phyloP scores from a whole-genome alignment of 1,140 invertebrate species.

The Drosophila dunni region DNA sequence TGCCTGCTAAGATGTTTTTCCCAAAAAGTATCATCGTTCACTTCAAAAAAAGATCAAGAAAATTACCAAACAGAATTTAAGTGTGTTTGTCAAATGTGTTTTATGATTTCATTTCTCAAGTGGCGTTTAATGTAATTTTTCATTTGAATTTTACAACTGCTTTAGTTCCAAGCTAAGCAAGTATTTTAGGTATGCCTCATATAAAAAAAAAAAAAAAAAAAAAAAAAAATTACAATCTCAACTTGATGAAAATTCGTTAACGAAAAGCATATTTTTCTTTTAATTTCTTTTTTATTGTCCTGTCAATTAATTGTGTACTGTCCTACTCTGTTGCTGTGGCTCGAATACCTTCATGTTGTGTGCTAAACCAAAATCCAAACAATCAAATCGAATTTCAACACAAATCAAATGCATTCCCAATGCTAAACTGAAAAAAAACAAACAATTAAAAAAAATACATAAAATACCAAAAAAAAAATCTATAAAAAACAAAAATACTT shows the following conservation, averaged over 20 bases:
- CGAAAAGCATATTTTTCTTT: constrained; percentile 83
- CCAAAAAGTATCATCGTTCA: constrained; percentile 30
- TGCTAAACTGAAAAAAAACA: constrained; percentile 53
- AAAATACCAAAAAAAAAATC: constrained; percentile 43
- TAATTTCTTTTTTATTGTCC: constrained; percentile 84
- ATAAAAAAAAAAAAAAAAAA: constrained; percentile 31
- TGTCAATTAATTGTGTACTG: constrained; percentile 87
- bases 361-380: constrained; percentile 74
- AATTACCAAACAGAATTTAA: constrained; percentile 55
- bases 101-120: constrained; percentile 50
- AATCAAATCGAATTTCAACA: constrained; percentile 66
- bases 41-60: constrained; percentile 28
- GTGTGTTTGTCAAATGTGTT: constrained; percentile 80
- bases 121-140: constrained; percentile 53
- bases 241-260: constrained; percentile 79
- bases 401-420: constrained; percentile 64
- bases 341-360: constrained; percentile 84
- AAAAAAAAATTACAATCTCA: constrained; percentile 41
- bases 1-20: constrained; percentile 38
- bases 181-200: constrained; percentile 45
- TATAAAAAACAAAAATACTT: constrained; percentile 60
- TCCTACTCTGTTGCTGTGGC: constrained; percentile 87
- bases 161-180: constrained; percentile 47
- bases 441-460: constrained; percentile 49
- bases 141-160: constrained; percentile 47